Conservation (phyloP, 2,888 invertebrate species). For the Drosophila rubida region DNA sequence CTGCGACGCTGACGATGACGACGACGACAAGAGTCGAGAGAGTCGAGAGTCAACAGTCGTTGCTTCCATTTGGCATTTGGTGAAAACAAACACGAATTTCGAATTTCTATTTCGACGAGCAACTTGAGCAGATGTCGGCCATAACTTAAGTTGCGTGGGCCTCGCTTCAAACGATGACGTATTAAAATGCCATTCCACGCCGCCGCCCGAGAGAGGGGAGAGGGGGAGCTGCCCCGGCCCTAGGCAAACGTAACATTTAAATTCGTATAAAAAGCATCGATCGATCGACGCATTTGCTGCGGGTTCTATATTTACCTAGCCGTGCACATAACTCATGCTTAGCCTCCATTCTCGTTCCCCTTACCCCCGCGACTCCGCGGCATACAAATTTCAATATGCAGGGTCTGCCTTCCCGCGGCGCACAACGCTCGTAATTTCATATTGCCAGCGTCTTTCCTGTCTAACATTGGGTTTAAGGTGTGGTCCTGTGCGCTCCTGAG, state of each 20-base stretch:
- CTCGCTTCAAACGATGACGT: constrained; percentile 70
- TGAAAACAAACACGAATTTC: constrained; percentile 74
- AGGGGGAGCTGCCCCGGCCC: constrained; percentile 12
- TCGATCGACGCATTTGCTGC: constrained; percentile 68
- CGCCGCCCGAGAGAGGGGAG: not conserved
- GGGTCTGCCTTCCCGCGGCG: constrained; percentile 39
- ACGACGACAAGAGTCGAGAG: not conserved
- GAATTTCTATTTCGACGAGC: constrained; percentile 62
- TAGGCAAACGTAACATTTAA: constrained; percentile 72
- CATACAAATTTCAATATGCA: constrained; percentile 51
- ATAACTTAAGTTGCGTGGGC: constrained; percentile 76
- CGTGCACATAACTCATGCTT: constrained; percentile 73
- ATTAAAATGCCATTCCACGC: constrained; percentile 66
- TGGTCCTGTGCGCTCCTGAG: constrained; percentile 64
- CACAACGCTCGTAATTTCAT: constrained; percentile 49
- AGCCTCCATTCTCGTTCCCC: constrained; percentile 34
- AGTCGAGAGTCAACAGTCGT: constrained; percentile 13
- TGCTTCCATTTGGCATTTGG: constrained; percentile 55
- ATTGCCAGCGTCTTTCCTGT: constrained; percentile 37
- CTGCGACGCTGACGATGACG: no score
- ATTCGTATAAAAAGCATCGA: constrained; percentile 75
- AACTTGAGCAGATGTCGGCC: constrained; percentile 70
- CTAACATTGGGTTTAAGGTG: constrained; percentile 49
- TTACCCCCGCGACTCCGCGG: constrained; percentile 11
- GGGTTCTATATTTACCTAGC: constrained; percentile 76